Conservation (phyloP, 2,888 invertebrate genomes). For the Pomacea canaliculata region DNA sequence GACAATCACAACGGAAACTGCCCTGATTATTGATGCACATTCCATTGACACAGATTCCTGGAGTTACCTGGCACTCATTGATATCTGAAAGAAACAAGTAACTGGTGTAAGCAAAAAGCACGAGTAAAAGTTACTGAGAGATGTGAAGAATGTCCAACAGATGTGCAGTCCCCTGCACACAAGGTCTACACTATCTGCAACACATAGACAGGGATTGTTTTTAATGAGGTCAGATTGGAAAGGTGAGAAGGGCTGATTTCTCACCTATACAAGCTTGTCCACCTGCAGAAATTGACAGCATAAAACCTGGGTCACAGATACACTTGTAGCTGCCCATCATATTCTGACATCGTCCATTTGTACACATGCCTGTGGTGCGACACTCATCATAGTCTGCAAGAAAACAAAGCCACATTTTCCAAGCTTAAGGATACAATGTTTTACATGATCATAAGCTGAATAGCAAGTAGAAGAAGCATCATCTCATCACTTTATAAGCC, state of each 20-base stretch:
- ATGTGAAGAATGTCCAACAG: too few relatives aligned
- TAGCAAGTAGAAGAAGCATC: background rate
- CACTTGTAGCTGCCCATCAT: conserved; percentile 88
- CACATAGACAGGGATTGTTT: too few relatives aligned
- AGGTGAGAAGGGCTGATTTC: conserved; percentile 14
- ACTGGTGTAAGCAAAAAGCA: too few relatives aligned
- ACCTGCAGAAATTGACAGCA: conserved; percentile 75
- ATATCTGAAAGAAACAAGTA: conserved; percentile 75
- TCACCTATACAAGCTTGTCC: conserved; percentile 83
- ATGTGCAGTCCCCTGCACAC: too few relatives aligned
- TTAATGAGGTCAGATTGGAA: too few relatives aligned
- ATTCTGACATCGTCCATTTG: conserved; percentile 86
- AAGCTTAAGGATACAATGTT: background rate
- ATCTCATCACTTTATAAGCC: too few relatives aligned
- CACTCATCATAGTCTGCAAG: conserved; percentile 62
- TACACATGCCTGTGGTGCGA: conserved; percentile 77
- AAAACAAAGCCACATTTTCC: background rate
- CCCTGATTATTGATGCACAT: conserved; percentile 86
- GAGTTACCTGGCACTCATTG: conserved; percentile 82
- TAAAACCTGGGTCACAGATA: conserved; percentile 84
- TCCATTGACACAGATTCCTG: conserved; percentile 80
- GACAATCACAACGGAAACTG: conserved; percentile 86
- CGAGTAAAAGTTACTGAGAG: too few relatives aligned
- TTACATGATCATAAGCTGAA: too few relatives aligned
- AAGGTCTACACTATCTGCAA: too few relatives aligned